Evolutionary conservation across 92 coral and sea anemone genomes (phyloP).

Genomic region (Zoanthus solanderi): DNA sequence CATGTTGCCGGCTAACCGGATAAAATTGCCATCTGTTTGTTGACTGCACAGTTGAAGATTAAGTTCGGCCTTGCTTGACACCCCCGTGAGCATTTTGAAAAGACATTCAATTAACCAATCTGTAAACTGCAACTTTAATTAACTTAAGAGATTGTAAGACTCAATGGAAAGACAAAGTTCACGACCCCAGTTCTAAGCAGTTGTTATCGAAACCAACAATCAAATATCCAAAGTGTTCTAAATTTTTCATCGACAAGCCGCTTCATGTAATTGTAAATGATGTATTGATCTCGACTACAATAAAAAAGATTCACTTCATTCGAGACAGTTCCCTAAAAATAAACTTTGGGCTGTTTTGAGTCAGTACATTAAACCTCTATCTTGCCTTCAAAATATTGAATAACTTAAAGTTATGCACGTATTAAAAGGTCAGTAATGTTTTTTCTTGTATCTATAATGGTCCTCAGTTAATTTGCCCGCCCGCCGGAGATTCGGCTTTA

Average conservation of each 20-base stretch:
- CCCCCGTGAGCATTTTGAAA: neutral
- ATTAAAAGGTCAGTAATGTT: neutral
- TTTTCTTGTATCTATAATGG: neutral
- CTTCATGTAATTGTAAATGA: too few relatives aligned
- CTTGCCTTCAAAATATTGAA: neutral
- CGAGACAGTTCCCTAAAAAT: neutral
- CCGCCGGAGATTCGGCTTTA: neutral
- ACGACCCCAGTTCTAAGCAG: slow-evolving; percentile 10
- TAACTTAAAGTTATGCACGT: neutral
- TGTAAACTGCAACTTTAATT: slow-evolving; percentile 15
- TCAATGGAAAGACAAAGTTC: neutral
- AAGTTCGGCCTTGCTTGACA: slow-evolving; percentile 14
- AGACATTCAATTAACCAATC: slow-evolving; percentile 2
- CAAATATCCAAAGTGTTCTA: neutral
- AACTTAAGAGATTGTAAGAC: neutral
- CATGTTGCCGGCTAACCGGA: neutral
- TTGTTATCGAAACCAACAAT: slow-evolving; percentile 13
- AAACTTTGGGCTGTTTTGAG: neutral
- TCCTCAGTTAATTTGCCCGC: neutral
- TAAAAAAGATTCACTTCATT: neutral
- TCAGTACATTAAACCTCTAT: neutral
- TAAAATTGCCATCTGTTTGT: slow-evolving; percentile 7
- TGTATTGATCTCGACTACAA: slow-evolving; percentile 3
- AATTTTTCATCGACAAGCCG: neutral
- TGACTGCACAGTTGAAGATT: neutral